These are phyloP conservation scores for Centropus bengalensis DNA, from an alignment of 2,113 vertebrate genomes.

Conservation along the genomic window DNA sequence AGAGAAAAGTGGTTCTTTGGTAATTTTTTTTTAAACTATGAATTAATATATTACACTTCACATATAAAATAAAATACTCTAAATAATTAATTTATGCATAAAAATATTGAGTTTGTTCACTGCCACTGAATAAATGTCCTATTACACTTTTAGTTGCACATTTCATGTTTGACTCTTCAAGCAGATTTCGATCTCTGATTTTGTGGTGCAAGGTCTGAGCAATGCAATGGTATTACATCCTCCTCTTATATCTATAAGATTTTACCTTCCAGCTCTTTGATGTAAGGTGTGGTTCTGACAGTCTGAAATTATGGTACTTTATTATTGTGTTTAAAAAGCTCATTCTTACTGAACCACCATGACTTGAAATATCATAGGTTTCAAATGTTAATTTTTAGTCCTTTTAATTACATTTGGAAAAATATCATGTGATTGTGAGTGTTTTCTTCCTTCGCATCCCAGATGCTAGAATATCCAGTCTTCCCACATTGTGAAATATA, in stretches of 20 bases:
- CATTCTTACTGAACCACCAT: not conserved
- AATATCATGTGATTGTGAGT: not conserved
- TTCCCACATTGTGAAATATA: not conserved
- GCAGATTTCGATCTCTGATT: not conserved
- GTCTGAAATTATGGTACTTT: not conserved
- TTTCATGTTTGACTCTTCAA: not conserved
- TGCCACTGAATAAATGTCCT: not conserved
- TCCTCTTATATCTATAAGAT: not conserved
- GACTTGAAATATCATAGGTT: not conserved
- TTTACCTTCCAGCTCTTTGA: not conserved
- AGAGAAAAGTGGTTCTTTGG: not conserved
- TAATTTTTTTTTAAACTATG: not conserved
- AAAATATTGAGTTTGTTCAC: not conserved
- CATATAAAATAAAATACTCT: not conserved
- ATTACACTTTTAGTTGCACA: not conserved
- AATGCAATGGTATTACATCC: not conserved
- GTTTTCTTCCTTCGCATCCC: accelerated
- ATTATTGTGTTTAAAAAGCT: not conserved
- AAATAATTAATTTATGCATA: not conserved
- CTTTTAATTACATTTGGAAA: not conserved
- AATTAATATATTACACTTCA: not conserved
- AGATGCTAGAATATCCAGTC: not conserved
- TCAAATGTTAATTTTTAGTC: not conserved
- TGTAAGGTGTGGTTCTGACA: not conserved
- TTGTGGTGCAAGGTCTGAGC: not conserved